Base-by-base conservation (phyloP, 2,797 vertebrate species). In the Oceanodroma leucorhoa region DNA sequence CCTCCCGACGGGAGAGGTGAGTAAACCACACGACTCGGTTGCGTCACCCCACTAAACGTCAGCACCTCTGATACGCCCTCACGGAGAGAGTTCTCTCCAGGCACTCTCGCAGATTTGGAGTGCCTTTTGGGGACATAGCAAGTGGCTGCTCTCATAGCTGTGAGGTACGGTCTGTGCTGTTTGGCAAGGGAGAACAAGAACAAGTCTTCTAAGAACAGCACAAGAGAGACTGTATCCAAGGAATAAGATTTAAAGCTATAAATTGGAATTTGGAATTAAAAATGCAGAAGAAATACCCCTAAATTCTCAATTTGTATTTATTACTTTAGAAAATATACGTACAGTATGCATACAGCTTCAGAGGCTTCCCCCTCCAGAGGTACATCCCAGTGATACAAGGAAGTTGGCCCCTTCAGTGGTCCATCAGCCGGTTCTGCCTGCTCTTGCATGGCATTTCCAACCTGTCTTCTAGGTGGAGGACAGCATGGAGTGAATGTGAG, bases 1-100 rank as follows among this genome's bases (percentile, higher is more conserved):
- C 95, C 97, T 45, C 80, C 92, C 24, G 95, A 98, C 3, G 97
- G 98, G 55, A 98, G 96, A 98, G 98, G 99, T 99, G 96, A 97
- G 97, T 89, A 80, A 85, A 58, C 5, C 41, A 19, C n/a, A n/a
- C 5, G 10, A n/a, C 29, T 41, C 2, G 3, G 54, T 54, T 32
- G 27, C 12, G 2, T 79, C n/a, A 50, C n/a, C 41, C 50, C 40
- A 11, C 26, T 60, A 16, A 71, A 21, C 12, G 17, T 27, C 88
- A 81, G 51, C 38, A 40, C 43, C 36, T 75, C 38, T 71, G 34
- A 21, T 43, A 7, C 9, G 5, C 20, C 46, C 58, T 85, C n/a
- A 4, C 4, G n/a, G 58, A 50, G 60, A 40, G n/a, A 58, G 23
- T 20, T 62, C 19, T 65, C 38, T 65, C 29, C 26, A 21, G 36